These are phyloP conservation scores for Scaptomyza hsui DNA, from an alignment of 1,140 invertebrate species.

Conservation along the genomic window DNA sequence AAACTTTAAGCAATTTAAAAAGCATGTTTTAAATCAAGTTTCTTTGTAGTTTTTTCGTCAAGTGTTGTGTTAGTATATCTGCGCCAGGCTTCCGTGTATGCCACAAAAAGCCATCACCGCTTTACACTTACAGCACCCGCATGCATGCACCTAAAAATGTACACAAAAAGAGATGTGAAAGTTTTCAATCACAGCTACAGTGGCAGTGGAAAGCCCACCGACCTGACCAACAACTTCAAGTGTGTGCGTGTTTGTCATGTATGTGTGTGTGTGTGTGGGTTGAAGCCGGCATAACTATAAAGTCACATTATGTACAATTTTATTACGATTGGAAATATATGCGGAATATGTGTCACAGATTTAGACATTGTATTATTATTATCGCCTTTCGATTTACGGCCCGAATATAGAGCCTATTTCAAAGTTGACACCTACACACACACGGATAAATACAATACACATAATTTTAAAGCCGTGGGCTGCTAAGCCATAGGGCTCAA, in stretches of 20 bases:
- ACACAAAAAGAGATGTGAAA: constrained; percentile 65
- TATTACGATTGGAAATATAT: constrained; percentile 53
- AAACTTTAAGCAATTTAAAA: background rate
- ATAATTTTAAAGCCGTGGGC: constrained; percentile 32
- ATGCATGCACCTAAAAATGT: constrained; percentile 65
- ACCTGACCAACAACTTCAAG: constrained; percentile 42
- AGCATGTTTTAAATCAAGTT: background rate
- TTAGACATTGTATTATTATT: constrained; percentile 70
- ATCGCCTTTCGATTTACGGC: constrained; percentile 55
- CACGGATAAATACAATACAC: constrained; percentile 12
- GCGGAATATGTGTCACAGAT: constrained; percentile 69
- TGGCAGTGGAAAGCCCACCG: constrained; percentile 66
- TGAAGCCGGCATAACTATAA: constrained; percentile 12
- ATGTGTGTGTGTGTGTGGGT: constrained; percentile 55
- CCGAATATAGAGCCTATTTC: constrained; percentile 47
- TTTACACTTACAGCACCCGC: constrained; percentile 59
- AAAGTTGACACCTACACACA: constrained; percentile 60
- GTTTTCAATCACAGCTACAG: constrained; percentile 58
- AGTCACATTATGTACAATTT: constrained; percentile 62
- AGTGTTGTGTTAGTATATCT: constrained; percentile 2
- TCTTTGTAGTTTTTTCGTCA: background rate
- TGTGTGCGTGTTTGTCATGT: too few relatives aligned
- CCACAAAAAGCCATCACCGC: constrained; percentile 39
- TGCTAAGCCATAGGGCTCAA: constrained; percentile 27
- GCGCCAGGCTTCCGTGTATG: constrained; percentile 59